Percentiles rank a stretch among this genome's conserved stretches.
phyloP scores from a whole-genome alignment of 1,140 invertebrate genomes.

The Globodera ellingtonae region DNA sequence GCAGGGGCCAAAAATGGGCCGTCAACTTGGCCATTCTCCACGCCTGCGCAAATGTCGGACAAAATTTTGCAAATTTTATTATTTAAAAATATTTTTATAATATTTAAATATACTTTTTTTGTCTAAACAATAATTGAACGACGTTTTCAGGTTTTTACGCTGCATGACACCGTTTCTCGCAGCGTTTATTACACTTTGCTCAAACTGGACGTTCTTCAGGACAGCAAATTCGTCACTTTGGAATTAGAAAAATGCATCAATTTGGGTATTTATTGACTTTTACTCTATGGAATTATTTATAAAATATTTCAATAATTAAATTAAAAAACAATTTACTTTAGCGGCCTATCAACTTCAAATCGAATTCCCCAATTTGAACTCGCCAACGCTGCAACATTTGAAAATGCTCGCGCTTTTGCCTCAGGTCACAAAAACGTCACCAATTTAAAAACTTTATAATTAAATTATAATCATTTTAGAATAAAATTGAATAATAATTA shows the following conservation, averaged over 20 bases:
- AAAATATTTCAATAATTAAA: background rate
- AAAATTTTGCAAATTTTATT: constrained; percentile 24
- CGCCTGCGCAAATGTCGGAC: constrained; percentile 56
- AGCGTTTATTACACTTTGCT: constrained; percentile 54
- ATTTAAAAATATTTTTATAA: constrained; percentile 3
- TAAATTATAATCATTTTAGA: constrained; percentile 18
- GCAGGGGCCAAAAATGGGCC: constrained; percentile 43
- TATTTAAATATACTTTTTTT: background rate
- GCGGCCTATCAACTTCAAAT: constrained; percentile 57
- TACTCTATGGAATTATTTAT: constrained; percentile 36
- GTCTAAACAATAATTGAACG: background rate
- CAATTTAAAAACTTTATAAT: too few species aligned
- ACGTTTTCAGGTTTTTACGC: constrained; percentile 34
- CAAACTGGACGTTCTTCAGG: constrained; percentile 50
- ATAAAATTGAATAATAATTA: too few species aligned
- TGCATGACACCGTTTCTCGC: constrained; percentile 43
- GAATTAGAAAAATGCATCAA: constrained; percentile 39
- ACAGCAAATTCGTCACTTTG: constrained; percentile 37
- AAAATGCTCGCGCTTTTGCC: constrained; percentile 47
- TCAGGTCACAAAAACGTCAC: constrained; percentile 31
- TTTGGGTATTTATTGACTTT: constrained; percentile 27
- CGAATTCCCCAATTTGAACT: constrained; percentile 52
- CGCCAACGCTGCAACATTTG: constrained; percentile 50
- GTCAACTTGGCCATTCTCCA: constrained; percentile 60
- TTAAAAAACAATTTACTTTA: constrained; percentile 8